Conservation (phyloP, 2,113 vertebrate genomes). For the Oreotrochilus melanogaster region DNA sequence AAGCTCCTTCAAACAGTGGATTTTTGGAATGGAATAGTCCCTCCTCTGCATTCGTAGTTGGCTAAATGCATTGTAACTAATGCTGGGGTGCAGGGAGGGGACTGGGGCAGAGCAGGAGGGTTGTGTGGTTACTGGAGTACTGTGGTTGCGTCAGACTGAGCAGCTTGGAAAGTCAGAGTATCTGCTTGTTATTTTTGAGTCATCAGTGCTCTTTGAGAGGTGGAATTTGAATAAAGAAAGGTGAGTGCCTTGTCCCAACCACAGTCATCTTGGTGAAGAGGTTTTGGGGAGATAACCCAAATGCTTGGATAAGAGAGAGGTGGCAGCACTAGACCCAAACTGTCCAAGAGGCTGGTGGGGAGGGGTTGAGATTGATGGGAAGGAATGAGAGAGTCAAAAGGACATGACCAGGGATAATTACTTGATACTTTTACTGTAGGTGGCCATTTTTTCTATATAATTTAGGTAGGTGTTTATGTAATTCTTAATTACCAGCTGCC, state of each 20-base stretch:
- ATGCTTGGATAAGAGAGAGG: background rate
- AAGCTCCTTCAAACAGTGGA: background rate
- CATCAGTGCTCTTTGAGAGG: background rate
- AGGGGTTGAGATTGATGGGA: background rate
- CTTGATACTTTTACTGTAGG: slow-evolving; percentile 7
- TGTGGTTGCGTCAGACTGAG: background rate
- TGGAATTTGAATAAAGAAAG: background rate
- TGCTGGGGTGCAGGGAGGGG: background rate
- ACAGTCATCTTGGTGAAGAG: background rate
- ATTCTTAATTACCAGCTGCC: slow-evolving; percentile 37
- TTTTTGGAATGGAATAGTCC: background rate
- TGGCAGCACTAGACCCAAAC: background rate
- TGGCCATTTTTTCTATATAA: background rate
- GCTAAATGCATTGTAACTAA: rapidly evolving
- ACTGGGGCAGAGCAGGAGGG: too few species aligned
- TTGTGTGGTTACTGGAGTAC: rapidly evolving
- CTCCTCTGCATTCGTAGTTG: background rate
- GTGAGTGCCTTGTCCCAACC: background rate
- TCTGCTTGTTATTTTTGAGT: background rate
- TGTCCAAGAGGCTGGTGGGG: background rate
- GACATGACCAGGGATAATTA: background rate
- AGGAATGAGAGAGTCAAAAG: background rate
- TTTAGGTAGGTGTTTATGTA: slow-evolving; percentile 39
- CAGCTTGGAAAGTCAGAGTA: background rate
- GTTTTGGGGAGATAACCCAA: background rate